Evolutionary conservation across 2,888 invertebrate species (phyloP).

Genomic region (Podabrus alpinus): DNA sequence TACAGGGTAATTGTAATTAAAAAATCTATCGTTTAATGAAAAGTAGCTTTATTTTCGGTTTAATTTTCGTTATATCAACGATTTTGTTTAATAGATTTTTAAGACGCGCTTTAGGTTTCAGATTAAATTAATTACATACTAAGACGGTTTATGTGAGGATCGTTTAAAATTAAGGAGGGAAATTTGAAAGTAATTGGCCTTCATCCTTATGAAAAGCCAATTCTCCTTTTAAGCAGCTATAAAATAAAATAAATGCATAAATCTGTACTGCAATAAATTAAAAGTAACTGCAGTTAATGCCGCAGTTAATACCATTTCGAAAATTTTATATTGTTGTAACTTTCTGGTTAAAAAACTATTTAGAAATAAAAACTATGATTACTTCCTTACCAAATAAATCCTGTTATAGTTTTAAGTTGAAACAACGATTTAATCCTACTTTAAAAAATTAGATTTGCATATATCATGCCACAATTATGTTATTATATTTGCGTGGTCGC

Average conservation of each 20-base stretch:
- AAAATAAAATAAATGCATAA: neutral
- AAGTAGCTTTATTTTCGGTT: neutral
- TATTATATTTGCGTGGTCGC: conserved; percentile 55
- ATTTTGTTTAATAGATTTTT: neutral
- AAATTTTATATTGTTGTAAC: conserved; percentile 8
- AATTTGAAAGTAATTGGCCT: neutral
- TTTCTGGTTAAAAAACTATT: too few species aligned
- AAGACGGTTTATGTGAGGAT: neutral
- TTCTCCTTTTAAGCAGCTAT: neutral
- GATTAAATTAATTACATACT: neutral
- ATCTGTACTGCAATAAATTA: neutral
- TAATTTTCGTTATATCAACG: neutral
- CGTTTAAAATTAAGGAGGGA: neutral
- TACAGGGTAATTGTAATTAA: neutral
- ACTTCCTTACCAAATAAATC: neutral
- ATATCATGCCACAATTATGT: conserved; percentile 52
- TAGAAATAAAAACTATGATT: neutral
- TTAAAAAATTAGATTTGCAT: conserved; percentile 37
- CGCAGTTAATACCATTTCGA: neutral
- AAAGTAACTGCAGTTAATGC: neutral
- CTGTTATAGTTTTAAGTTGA: neutral
- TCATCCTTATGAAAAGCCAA: neutral
- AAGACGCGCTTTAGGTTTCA: neutral
- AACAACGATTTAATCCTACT: neutral
- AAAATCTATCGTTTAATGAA: neutral